Percentiles rank a stretch among this genome's conserved stretches.
These are phyloP conservation scores for Fulica atra DNA, from an alignment of 2,113 vertebrate species.

Conservation along the genomic window DNA sequence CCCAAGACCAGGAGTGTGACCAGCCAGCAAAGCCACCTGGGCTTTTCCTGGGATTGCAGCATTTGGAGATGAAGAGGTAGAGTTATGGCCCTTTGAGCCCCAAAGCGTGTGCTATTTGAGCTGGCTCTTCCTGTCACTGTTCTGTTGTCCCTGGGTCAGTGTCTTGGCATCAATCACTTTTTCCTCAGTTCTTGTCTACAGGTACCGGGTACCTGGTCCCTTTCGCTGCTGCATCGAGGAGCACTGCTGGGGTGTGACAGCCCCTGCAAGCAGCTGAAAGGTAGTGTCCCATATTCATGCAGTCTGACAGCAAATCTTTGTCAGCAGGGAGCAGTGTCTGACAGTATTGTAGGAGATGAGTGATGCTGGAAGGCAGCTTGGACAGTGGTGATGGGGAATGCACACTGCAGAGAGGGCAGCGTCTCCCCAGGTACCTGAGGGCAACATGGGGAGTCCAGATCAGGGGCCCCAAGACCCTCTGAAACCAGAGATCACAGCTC, in stretches of 20 bases:
- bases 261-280: not conserved
- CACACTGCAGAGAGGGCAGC: not conserved
- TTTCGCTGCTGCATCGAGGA: fast-evolving
- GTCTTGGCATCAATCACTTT: not conserved
- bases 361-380: not conserved
- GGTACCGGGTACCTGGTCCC: fast-evolving
- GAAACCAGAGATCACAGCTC: not conserved
- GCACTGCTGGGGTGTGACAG: not conserved
- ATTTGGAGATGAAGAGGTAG: not conserved
- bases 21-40: not conserved
- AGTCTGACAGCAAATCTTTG: not conserved
- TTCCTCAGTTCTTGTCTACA: fast-evolving
- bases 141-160: not conserved
- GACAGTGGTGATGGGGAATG: fast-evolving
- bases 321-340: not conserved
- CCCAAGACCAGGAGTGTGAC: not conserved
- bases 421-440: not conserved
- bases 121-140: not conserved
- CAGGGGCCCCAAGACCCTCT: not conserved
- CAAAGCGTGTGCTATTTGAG: not conserved
- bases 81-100: not conserved
- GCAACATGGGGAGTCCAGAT: not conserved
- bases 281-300: not conserved
- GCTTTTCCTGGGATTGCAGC: not conserved
- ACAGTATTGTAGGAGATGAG: not conserved